These are phyloP conservation scores for Unio delphinus DNA, from an alignment of 2,888 invertebrate genomes.

Conservation along the genomic window DNA sequence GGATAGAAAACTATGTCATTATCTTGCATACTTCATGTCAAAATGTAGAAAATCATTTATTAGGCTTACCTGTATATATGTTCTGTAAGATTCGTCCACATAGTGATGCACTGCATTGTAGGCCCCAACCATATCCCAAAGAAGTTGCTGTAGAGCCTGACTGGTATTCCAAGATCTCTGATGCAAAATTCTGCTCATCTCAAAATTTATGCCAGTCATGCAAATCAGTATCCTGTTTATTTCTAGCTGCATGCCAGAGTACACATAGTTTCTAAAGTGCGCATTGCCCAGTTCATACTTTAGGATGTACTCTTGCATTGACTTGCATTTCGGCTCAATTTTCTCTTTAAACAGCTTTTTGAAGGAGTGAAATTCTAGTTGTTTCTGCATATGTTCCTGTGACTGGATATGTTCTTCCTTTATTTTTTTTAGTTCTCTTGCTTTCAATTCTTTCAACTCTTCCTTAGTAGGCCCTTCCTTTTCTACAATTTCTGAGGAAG, in stretches of 20 bases:
- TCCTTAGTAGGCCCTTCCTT: background rate
- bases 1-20: too few relatives aligned
- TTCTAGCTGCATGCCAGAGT: background rate
- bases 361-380: conserved; percentile 12
- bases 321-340: conserved; percentile 15
- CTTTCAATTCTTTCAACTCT: conserved; percentile 7
- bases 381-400: conserved; percentile 10
- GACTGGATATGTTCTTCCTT: conserved; percentile 8
- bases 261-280: too few relatives aligned
- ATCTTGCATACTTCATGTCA: too few relatives aligned
- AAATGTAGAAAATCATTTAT: too few relatives aligned
- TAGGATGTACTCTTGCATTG: conserved; percentile 12
- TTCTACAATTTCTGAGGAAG: too few relatives aligned
- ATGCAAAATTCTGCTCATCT: background rate
- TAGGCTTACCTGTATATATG: too few relatives aligned
- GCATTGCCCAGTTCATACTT: conserved; percentile 9
- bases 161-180: background rate
- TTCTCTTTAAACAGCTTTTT: conserved; percentile 9
- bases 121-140: too few relatives aligned
- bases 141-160: background rate
- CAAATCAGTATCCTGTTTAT: conserved; percentile 1
- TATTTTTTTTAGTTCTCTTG: conserved; percentile 2
- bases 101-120: too few relatives aligned
- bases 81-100: too few relatives aligned
- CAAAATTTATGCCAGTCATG: background rate